Conservation (phyloP, 64 coral and sea anemone genomes). For the Hydrozoanthus tunicans region DNA sequence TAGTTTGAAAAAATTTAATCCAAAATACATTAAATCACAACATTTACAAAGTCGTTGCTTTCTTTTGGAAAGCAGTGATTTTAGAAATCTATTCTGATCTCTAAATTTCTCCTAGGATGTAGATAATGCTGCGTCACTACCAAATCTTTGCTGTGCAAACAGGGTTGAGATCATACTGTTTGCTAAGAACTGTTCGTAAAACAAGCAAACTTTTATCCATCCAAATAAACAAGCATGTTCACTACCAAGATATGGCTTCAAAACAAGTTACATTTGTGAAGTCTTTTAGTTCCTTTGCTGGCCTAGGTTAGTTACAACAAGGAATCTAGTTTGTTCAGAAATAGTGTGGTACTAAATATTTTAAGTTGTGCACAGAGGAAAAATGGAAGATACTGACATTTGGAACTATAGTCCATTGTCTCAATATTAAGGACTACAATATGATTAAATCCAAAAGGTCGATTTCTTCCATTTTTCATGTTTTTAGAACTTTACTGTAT, state of each 20-base stretch:
- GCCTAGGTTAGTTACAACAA: conserved; percentile 37
- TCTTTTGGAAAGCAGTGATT: not conserved
- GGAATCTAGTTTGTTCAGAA: too few species aligned
- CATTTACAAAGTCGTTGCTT: not conserved
- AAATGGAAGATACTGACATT: too few species aligned
- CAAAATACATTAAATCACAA: not conserved
- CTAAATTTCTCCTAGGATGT: conserved; percentile 45
- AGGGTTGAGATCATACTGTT: conserved; percentile 48
- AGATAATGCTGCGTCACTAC: conserved; percentile 49
- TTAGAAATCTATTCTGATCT: conserved; percentile 16
- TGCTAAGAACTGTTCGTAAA: conserved; percentile 42
- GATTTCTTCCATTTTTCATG: too few species aligned
- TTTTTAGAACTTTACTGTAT: too few species aligned
- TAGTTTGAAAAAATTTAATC: too few species aligned
- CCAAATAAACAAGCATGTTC: conserved; percentile 44
- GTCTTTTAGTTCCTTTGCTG: conserved; percentile 40
- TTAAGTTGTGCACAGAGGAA: too few species aligned
- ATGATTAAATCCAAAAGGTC: too few species aligned
- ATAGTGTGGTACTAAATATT: too few species aligned
- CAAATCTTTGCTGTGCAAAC: conserved; percentile 40
- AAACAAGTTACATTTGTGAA: conserved; percentile 51
- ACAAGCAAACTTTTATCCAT: conserved; percentile 39
- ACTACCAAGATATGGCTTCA: conserved; percentile 12
- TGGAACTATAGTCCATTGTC: too few species aligned
- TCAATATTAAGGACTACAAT: too few species aligned